Base-by-base conservation (phyloP, 2,797 vertebrate species). In the Coccyzus lansbergi region DNA sequence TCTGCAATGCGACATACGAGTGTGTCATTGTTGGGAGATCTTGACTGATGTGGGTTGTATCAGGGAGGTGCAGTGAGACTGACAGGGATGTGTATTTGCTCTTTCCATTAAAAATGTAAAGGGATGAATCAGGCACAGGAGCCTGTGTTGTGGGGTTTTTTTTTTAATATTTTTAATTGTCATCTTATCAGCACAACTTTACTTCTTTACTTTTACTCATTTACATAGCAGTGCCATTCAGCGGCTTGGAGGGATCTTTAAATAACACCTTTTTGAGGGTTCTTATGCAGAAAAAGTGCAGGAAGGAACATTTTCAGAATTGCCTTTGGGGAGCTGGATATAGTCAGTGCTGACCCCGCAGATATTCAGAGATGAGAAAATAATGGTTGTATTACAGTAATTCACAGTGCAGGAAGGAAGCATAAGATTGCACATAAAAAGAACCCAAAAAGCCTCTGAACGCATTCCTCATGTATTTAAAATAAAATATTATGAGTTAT, bases 281-380 rank as follows among this genome's bases (percentile, higher is more conserved):
- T 88, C 62, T 81, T 85, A 77, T 51, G 65, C 77, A 71, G 82
- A 38, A 93, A 94, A 90, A 89, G 42, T 78, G 63, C 92, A 93
- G 92, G 84, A 96, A 94, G 74, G 76, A 95, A 77, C 36, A 49
- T 88, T 91, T 88, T 84, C 76, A 60, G 72, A 91, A 92, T 87
- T 94, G 91, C 95, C 75, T 88, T 91, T 86, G 38, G 78, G 88
- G 76, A 95, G 62, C 77, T 93, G 26, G 75, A 90, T 96, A 93
- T 96, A 96, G 96, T 81, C 63, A 69, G 15, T 96, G 96, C 93
- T 96, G 93, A 96, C 92, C 88, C 51, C 94, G 95, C 93, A 96
- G 87, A 96, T 95, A 63, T 94, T 71, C 80, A 83, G 70, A 95
- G 65, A 82, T 68, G 51, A 83, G 51, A 83, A 92, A 96, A 89